These are phyloP conservation scores for Paramisgurnus dabryanus DNA, from an alignment of 2,113 vertebrate species.

Conservation along the genomic window DNA sequence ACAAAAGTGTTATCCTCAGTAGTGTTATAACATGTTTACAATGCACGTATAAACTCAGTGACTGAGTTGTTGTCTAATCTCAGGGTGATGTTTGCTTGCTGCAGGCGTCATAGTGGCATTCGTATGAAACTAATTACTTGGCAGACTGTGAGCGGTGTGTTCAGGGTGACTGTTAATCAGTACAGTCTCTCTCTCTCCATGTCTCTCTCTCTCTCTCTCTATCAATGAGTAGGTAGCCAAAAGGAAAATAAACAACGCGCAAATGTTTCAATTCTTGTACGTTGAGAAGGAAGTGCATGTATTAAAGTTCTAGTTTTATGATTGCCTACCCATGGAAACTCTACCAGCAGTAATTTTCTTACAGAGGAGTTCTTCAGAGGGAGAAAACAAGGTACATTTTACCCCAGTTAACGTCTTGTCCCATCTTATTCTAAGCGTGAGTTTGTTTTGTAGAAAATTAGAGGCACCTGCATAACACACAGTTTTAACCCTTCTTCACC, in stretches of 20 bases:
- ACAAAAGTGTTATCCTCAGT: background rate
- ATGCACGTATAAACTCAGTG: background rate
- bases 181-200: background rate
- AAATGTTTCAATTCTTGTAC: background rate
- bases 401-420: no score
- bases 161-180: constrained; percentile 42
- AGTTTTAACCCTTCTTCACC: background rate
- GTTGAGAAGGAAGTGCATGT: no score
- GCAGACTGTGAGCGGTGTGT: constrained; percentile 3
- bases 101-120: background rate
- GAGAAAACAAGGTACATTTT: no score
- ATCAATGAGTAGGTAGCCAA: constrained; percentile 19
- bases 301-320: background rate
- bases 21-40: background rate
- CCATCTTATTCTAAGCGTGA: background rate
- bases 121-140: constrained; percentile 38
- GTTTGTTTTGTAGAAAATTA: background rate
- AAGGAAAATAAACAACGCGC: constrained; percentile 39
- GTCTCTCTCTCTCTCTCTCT: background rate
- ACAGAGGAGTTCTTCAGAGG: background rate
- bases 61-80: background rate
- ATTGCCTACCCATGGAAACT: background rate
- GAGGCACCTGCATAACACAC: background rate
- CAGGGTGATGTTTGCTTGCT: background rate
- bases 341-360: background rate